Conservation (phyloP, 2,113 vertebrate genomes). For the Lampris incognitus region DNA sequence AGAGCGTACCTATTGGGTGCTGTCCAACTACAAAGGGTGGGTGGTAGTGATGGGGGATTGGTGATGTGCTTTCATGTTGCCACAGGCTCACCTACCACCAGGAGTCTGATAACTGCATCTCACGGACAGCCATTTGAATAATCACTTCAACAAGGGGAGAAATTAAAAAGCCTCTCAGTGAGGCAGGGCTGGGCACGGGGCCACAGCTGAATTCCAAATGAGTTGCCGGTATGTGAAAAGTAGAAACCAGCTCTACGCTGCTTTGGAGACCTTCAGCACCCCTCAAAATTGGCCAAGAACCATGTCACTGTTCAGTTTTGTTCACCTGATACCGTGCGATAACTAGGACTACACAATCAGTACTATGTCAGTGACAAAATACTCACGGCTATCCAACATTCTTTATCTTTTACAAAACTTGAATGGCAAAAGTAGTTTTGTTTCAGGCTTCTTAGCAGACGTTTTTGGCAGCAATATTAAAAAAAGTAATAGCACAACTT, state of each 20-base stretch:
- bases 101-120: slow-evolving; percentile 81
- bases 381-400: neutral
- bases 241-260: slow-evolving; percentile 38
- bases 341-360: neutral
- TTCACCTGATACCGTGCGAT: slow-evolving; percentile 21
- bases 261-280: slow-evolving; percentile 50
- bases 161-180: slow-evolving; percentile 81
- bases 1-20: slow-evolving; percentile 74
- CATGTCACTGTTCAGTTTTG: slow-evolving; percentile 23
- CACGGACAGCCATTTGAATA: slow-evolving; percentile 83
- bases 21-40: slow-evolving; percentile 58
- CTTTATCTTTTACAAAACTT: slow-evolving; percentile 13
- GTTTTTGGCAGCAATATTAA: slow-evolving; percentile 9
- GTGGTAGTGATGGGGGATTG: slow-evolving; percentile 20
- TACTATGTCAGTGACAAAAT: slow-evolving; percentile 28
- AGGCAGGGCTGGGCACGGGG: slow-evolving; percentile 70
- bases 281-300: slow-evolving; percentile 38
- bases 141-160: slow-evolving; percentile 82
- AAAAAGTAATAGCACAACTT: no score
- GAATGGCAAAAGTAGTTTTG: slow-evolving; percentile 15
- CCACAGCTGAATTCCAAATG: slow-evolving; percentile 79
- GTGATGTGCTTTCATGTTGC: slow-evolving; percentile 71
- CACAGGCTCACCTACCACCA: slow-evolving; percentile 79
- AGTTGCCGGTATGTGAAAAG: slow-evolving; percentile 59
- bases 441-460: slow-evolving; percentile 27